Base-by-base conservation (phyloP, 2,113 vertebrate species). In the Meriones unguiculatus region DNA sequence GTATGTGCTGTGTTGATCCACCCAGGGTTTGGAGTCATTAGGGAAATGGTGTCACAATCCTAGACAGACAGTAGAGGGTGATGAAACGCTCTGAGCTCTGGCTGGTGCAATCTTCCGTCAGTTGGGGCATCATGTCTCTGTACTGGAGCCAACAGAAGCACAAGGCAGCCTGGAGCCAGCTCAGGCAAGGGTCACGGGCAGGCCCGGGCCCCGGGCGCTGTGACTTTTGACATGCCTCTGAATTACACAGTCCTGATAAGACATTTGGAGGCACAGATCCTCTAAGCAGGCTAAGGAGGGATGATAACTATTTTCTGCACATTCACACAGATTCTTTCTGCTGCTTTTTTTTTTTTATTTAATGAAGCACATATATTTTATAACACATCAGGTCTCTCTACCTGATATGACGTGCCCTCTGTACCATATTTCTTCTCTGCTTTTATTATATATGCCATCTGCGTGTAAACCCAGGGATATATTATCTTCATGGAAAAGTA, bases 11-110 rank as follows among this genome's bases (percentile, higher is more conserved):
- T 87, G 62, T 65, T 75, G 38, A 11, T 65, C 3, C 65, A n/a
- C n/a, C 13, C 35, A 46, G 50, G 76, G 69, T 89, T 85, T 91
- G 75, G 65, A 80, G 67, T 95, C 94, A 85, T 35, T 15, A 0
- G 65, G 75, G 67, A 73, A 77, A 62, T 70, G 35, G 64, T 76
- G 86, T 90, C 77, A 64, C 8, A 93, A 78, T 94, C 78, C 69
- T 35, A 52, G 70, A 84, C 82, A 65, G 86, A 52, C 32, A 89
- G 67, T 9, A 13, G 86, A 80, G 86, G 96, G 54, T 97, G 95
- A 95, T 54, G 94, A 96, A 96, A 96, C 32, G 12, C 84, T 22
- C 7, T 3, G 20, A 67, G 52, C 20, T 10, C 28, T 80, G 87
- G 89, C 96, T 96, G 82, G 77, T 76, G 84, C 54, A 96, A 41